Conservation (phyloP, 2,888 invertebrate genomes). For the Nudaria mundana region DNA sequence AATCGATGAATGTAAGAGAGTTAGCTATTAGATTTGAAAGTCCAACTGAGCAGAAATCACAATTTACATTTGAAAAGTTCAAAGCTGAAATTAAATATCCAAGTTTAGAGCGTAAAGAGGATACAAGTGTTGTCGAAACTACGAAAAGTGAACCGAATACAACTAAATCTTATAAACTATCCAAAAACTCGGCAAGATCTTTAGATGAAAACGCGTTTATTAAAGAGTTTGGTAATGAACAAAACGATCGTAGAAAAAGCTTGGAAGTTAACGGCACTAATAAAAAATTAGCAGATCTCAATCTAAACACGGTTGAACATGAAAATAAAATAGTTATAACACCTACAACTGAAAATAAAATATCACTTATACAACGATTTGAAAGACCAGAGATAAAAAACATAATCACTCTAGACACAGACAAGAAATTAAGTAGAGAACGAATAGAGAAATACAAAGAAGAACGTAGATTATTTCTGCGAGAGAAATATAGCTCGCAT, state of each 20-base stretch:
- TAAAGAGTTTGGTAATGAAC: conserved; percentile 82
- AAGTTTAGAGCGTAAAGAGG: conserved; percentile 54
- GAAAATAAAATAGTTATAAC: conserved; percentile 67
- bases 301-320: conserved; percentile 59
- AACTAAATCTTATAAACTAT: conserved; percentile 78
- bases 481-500: conserved; percentile 91
- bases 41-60: conserved; percentile 80
- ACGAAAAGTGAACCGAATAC: conserved; percentile 40
- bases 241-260: conserved; percentile 79
- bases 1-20: conserved; percentile 80
- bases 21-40: conserved; percentile 84
- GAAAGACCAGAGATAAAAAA: conserved; percentile 57
- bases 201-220: conserved; percentile 88
- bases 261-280: conserved; percentile 83
- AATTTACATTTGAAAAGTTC: conserved; percentile 79
- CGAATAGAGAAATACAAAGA: conserved; percentile 84
- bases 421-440: conserved; percentile 86
- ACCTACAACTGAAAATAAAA: conserved; percentile 83
- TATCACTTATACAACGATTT: conserved; percentile 80
- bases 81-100: conserved; percentile 68
- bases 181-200: conserved; percentile 85
- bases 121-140: conserved; percentile 41
- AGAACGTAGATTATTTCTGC: conserved; percentile 49
- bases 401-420: conserved; percentile 64
- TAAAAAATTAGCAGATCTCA: conserved; percentile 75